These are phyloP conservation scores for Theretra japonica DNA, from an alignment of 2,888 invertebrate species.

Conservation along the genomic window DNA sequence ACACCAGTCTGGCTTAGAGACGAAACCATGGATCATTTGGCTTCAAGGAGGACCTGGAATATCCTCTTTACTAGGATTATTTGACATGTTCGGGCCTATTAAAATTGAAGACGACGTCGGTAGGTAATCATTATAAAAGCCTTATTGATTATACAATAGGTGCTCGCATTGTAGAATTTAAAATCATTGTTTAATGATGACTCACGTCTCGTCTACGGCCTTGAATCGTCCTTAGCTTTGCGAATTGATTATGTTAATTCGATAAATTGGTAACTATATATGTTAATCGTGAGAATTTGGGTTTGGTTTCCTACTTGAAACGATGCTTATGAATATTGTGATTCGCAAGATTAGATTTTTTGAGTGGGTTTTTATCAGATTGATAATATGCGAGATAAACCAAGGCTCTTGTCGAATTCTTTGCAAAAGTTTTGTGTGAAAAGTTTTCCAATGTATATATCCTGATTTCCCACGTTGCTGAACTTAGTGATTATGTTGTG, in stretches of 20 bases:
- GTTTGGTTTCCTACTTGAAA: too few species aligned
- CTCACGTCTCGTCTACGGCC: neutral
- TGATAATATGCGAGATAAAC: too few species aligned
- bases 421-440: too few species aligned
- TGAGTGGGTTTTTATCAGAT: too few species aligned
- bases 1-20: neutral
- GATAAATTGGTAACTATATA: neutral
- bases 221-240: neutral
- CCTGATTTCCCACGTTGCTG: too few species aligned
- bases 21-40: constrained; percentile 7
- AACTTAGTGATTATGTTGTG: neutral
- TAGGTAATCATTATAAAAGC: neutral
- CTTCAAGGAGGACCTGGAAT: constrained; percentile 87
- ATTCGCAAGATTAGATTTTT: too few species aligned
- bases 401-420: too few species aligned
- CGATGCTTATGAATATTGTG: too few species aligned
- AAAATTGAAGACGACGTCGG: constrained; percentile 39
- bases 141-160: neutral
- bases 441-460: too few species aligned
- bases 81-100: constrained; percentile 60
- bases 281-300: neutral
- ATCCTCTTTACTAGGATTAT: constrained; percentile 77
- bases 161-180: constrained; percentile 1
- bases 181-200: neutral
- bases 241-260: constrained; percentile 5